Evolutionary conservation across 2,888 invertebrate species (phyloP), one percentile per base, ranked within the genome.

Genomic region (Pristionchus maxplancki): DNA sequence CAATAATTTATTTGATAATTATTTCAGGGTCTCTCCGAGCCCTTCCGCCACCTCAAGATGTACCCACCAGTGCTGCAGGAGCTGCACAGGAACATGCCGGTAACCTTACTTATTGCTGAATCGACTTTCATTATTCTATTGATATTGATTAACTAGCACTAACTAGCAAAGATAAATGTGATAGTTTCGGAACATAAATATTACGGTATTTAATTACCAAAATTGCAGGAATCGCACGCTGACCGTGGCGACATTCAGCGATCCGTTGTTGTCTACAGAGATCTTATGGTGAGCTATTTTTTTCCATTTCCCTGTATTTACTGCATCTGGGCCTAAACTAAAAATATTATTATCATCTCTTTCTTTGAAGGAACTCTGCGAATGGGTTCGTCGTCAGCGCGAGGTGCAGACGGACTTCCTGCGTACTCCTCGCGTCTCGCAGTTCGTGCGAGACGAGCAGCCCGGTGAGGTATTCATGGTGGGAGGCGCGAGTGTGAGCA

Each of bases 221-320:
- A 31, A 50, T 58, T 71, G n/a, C 90, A 95, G 95, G 98, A 98
- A 95, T 97, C 97, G 91, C 98, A 99, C 95, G 96, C 97, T 0
- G 99, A 99, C 95, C 96, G 98, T 91, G 99, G 99, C 0, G 98
- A 99, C 95, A 97, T 98, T 0, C 98, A 99, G 95, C 96, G 99
- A 91, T 98, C 98, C 74, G 97, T 98, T 90, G 97, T 97, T 91
- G 97, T 99, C 62, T 99, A 97, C 95, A 97, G 98, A 95, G 98
- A 98, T 94, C 97, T 99, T 94, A 97, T 97, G 92, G 98, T 98
- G 95, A 96, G 28, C 1, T 1, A 0, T n/a, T 0, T 64, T 0
- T 4, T 1, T 64, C 24, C 2, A n/a, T 5, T 28, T 24, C 24
- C 17, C n/a, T 58, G n/a, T n/a, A 20, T 58, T 58, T 5, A 58